phyloP scores from a whole-genome alignment of 2,888 invertebrate species.

The Hirtodrosophila confusa region DNA sequence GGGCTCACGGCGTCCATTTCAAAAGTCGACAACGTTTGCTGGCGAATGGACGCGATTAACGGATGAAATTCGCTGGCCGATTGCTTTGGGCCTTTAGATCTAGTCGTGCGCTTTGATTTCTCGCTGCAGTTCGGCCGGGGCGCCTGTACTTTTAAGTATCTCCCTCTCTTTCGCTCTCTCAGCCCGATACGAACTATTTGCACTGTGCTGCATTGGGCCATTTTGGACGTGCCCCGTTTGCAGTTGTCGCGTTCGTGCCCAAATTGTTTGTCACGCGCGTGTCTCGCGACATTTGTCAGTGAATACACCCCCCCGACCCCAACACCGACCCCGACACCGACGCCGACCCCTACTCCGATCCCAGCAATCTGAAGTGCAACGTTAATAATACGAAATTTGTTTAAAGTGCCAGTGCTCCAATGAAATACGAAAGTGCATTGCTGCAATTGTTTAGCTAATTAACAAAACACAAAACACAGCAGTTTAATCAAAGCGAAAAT shows the following conservation, averaged over 20 bases:
- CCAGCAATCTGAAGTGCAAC: constrained; percentile 20
- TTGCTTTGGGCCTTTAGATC: constrained; percentile 6
- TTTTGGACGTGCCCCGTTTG: constrained; percentile 47
- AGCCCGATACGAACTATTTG: neutral
- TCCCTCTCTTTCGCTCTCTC: constrained; percentile 9
- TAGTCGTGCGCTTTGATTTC: constrained; percentile 55
- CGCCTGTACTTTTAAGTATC: constrained; percentile 62
- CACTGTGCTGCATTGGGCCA: constrained; percentile 19
- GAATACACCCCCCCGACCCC: no score
- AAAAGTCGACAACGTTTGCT: constrained; percentile 83
- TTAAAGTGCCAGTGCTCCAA: constrained; percentile 30
- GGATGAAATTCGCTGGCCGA: constrained; percentile 62
- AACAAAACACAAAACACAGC: no score
- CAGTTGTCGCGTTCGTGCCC: constrained; percentile 32
- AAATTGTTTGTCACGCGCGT: constrained; percentile 65
- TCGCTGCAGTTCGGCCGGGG: constrained; percentile 46
- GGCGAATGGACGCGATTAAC: constrained; percentile 83
- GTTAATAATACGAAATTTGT: constrained; percentile 10
- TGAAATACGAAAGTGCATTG: constrained; percentile 19
- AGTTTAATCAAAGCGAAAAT: constrained; percentile 12
- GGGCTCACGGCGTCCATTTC: constrained; percentile 79
- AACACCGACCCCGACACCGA: neutral
- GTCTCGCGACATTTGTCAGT: constrained; percentile 39
- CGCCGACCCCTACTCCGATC: neutral
- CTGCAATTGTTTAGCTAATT: no score